Conservation (phyloP, 2,888 invertebrate species). For the Scaptomyza reducta region DNA sequence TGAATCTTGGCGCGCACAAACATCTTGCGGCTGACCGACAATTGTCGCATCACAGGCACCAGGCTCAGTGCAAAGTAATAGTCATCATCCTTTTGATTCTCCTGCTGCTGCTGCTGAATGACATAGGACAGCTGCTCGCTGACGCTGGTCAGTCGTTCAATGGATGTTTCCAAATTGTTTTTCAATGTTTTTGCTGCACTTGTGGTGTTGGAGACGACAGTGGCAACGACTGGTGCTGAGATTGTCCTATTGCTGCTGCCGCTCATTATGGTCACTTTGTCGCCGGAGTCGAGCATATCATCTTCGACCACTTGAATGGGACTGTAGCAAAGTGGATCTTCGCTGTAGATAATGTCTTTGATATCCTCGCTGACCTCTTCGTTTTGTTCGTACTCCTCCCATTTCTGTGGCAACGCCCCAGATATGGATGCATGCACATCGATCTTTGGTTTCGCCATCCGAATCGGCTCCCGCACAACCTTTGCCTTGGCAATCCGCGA, state of each 20-base stretch:
- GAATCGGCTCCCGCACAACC: slow-evolving; percentile 54
- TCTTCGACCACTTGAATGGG: slow-evolving; percentile 71
- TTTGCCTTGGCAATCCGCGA: slow-evolving; percentile 62
- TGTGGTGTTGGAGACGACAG: slow-evolving; percentile 53
- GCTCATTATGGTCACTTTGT: slow-evolving; percentile 57
- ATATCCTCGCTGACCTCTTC: slow-evolving; percentile 67
- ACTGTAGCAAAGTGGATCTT: slow-evolving; percentile 68
- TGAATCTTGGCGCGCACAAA: slow-evolving; percentile 70
- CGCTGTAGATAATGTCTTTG: slow-evolving; percentile 69
- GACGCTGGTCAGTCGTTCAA: slow-evolving; percentile 62
- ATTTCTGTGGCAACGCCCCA: slow-evolving; percentile 68
- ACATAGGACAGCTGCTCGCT: slow-evolving; percentile 65
- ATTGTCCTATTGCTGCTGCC: slow-evolving; percentile 14
- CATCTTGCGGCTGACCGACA: slow-evolving; percentile 64
- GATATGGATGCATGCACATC: slow-evolving; percentile 34
- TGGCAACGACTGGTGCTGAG: slow-evolving; percentile 54
- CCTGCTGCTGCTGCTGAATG: slow-evolving; percentile 70
- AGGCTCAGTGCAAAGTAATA: slow-evolving; percentile 68
- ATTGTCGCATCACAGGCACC: slow-evolving; percentile 63
- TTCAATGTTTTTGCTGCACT: slow-evolving; percentile 66
- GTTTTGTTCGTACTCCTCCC: slow-evolving; percentile 71
- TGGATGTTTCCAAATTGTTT: slow-evolving; percentile 64
- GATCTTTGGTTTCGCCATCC: slow-evolving; percentile 65
- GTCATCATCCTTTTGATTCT: slow-evolving; percentile 61
- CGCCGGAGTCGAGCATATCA: slow-evolving; percentile 54